These are phyloP conservation scores for Furcifer pardalis DNA, from an alignment of 2,797 vertebrate genomes.

Conservation along the genomic window DNA sequence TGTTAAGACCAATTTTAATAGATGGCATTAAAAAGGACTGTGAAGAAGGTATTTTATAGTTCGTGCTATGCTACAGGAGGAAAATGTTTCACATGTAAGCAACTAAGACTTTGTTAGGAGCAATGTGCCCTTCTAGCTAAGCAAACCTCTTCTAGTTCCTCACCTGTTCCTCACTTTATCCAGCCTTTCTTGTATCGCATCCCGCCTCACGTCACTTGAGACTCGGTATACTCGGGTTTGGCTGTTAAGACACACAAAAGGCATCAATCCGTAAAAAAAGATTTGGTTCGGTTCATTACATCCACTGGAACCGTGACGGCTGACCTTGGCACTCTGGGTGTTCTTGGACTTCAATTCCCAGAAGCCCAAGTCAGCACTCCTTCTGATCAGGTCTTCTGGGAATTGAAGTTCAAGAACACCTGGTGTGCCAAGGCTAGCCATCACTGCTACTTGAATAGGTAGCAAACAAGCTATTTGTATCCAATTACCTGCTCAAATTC, in stretches of 20 bases:
- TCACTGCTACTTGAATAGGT: no score
- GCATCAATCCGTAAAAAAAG: no score
- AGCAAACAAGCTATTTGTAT: neutral
- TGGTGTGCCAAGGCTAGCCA: no score
- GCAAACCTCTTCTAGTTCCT: neutral
- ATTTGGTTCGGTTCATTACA: neutral
- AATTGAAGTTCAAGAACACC: no score
- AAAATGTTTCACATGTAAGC: neutral
- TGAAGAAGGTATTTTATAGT: neutral
- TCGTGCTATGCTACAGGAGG: neutral
- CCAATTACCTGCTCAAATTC: neutral
- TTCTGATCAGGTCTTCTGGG: no score
- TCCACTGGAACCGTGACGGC: no score
- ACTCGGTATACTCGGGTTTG: neutral
- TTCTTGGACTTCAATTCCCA: no score
- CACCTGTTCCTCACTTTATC: conserved; percentile 56
- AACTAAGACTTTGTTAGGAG: neutral
- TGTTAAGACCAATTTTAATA: neutral
- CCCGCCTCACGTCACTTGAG: conserved; percentile 28
- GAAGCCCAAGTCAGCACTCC: no score
- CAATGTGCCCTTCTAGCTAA: neutral
- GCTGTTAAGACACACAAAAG: neutral
- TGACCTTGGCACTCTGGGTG: no score
- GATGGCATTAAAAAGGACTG: neutral
- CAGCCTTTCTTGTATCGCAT: conserved; percentile 46